Percentiles rank a stretch among this genome's conserved stretches.
These are phyloP conservation scores for Clitarchus hookeri DNA, from an alignment of 2,888 invertebrate species.

Conservation along the genomic window DNA sequence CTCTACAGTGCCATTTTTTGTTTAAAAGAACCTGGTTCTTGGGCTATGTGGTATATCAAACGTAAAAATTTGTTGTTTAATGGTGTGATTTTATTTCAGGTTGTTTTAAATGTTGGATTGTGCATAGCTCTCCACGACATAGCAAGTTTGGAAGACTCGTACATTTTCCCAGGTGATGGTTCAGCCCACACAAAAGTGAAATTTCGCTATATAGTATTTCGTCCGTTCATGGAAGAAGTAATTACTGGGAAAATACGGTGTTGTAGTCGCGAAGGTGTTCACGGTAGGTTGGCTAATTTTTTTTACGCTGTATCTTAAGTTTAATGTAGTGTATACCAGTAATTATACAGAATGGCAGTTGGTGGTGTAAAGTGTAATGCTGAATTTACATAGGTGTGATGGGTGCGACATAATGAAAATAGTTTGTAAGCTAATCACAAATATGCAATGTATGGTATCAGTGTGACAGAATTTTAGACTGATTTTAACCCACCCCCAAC, in stretches of 20 bases:
- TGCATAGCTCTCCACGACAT: conserved; percentile 95
- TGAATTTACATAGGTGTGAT: no score
- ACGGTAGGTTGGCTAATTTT: conserved; percentile 61
- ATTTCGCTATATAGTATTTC: conserved; percentile 93
- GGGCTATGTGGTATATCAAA: not conserved
- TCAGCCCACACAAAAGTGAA: conserved; percentile 91
- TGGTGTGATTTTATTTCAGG: conserved; percentile 59
- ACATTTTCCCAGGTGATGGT: conserved; percentile 93
- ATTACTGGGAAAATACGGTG: conserved; percentile 90
- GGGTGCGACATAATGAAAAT: no score
- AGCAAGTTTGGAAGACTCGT: conserved; percentile 84
- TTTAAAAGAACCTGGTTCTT: not conserved
- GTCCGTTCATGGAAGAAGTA: conserved; percentile 93
- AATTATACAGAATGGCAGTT: no score
- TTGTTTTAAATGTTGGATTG: conserved; percentile 90
- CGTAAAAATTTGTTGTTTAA: not conserved
- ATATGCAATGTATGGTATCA: no score
- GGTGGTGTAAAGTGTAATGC: no score
- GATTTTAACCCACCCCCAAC: no score
- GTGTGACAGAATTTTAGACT: no score
- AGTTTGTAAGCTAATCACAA: no score
- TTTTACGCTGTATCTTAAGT: not conserved
- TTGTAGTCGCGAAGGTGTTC: conserved; percentile 89
- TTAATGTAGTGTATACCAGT: no score
- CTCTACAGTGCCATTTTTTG: no score